phyloP scores from a whole-genome alignment of 2,888 invertebrate genomes.

The Heterodera filipjevi region DNA sequence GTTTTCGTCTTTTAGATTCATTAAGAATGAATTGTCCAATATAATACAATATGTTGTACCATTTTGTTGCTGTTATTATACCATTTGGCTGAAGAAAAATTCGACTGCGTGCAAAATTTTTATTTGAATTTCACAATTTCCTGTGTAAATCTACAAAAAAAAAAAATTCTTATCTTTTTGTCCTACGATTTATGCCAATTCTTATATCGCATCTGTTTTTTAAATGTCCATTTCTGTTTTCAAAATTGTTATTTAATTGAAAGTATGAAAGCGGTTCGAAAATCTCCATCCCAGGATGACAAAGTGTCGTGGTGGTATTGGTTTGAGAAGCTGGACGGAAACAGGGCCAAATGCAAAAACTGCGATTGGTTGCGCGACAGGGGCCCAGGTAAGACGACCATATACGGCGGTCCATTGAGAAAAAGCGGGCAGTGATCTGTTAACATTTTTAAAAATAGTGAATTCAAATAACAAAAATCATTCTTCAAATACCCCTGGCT shows the following conservation, averaged over 20 bases:
- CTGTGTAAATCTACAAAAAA: not conserved
- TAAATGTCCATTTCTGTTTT: not conserved
- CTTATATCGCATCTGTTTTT: too few species aligned
- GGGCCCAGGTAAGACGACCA: not conserved
- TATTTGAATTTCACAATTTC: not conserved
- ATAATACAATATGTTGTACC: too few species aligned
- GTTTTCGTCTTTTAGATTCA: too few species aligned
- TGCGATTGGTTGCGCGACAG: constrained; percentile 23
- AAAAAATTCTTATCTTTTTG: too few species aligned
- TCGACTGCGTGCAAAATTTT: not conserved
- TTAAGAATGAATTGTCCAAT: too few species aligned
- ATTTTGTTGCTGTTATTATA: too few species aligned
- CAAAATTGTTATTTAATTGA: not conserved
- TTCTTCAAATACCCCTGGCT: too few species aligned
- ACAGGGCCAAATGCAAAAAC: constrained; percentile 21
- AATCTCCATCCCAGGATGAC: not conserved
- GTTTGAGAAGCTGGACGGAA: constrained; percentile 22
- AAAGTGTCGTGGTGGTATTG: constrained; percentile 29
- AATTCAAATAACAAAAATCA: too few species aligned
- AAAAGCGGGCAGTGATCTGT: too few species aligned
- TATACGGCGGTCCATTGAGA: not conserved
- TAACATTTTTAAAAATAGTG: too few species aligned
- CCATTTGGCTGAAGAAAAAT: too few species aligned
- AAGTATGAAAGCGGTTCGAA: not conserved
- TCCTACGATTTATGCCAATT: too few species aligned